These are phyloP conservation scores for Danio aesculapii DNA, from an alignment of 2,797 vertebrate genomes.

Conservation along the genomic window DNA sequence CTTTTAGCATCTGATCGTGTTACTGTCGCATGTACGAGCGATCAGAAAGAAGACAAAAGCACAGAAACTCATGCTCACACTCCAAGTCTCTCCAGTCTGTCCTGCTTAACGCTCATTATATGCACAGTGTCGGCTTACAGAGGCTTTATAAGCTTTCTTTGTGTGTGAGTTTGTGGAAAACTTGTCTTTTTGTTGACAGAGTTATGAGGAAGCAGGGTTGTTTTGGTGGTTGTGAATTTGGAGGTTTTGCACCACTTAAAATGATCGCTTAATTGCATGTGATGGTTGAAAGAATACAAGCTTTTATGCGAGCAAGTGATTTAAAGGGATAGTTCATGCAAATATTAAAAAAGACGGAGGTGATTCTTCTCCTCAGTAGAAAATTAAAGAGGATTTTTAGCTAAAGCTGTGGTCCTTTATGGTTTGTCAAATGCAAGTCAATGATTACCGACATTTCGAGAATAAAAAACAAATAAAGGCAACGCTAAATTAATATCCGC, in stretches of 20 bases:
- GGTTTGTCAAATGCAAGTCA: too few relatives aligned
- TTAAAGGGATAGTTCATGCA: too few relatives aligned
- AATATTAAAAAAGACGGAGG: too few relatives aligned
- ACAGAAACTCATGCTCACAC: conserved; percentile 5
- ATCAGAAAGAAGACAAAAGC: conserved; percentile 8
- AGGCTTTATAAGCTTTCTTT: background rate
- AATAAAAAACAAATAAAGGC: too few relatives aligned
- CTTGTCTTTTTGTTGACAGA: conserved; percentile 15
- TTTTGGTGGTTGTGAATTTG: background rate
- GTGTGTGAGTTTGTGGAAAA: background rate
- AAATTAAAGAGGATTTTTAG: too few relatives aligned
- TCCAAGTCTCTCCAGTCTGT: background rate
- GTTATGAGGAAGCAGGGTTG: conserved; percentile 1
- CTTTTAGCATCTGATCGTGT: conserved; percentile 30
- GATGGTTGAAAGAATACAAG: too few relatives aligned
- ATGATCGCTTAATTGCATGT: too few relatives aligned
- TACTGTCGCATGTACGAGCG: conserved; percentile 2
- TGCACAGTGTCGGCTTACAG: conserved; percentile 29
- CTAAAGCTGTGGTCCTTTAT: too few relatives aligned
- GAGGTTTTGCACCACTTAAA: background rate
- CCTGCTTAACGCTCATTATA: conserved; percentile 5
- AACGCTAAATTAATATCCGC: too few relatives aligned
- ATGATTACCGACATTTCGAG: too few relatives aligned
- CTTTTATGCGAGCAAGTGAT: too few relatives aligned
- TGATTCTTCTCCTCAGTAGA: too few relatives aligned